Evolutionary conservation across 2,888 invertebrate species (phyloP).

Genomic region (Chydorus sphaericus): DNA sequence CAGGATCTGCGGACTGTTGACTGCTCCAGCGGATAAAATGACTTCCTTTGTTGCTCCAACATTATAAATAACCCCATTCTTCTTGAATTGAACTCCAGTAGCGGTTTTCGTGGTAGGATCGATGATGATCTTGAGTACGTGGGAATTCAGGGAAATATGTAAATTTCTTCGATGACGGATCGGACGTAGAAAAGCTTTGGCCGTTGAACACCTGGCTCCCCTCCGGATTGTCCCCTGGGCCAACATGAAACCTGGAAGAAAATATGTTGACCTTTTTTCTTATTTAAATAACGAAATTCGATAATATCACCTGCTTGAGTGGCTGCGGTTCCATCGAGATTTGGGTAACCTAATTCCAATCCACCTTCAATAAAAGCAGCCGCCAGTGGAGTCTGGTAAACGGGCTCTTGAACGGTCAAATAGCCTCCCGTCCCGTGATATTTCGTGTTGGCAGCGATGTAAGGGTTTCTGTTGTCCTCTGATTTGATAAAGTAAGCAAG

Average conservation of each 20-base stretch:
- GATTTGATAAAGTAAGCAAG: slow-evolving; percentile 71
- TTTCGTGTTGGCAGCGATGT: slow-evolving; percentile 57
- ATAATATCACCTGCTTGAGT: slow-evolving; percentile 57
- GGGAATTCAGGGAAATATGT: slow-evolving; percentile 63
- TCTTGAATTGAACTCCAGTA: slow-evolving; percentile 62
- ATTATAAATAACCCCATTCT: slow-evolving; percentile 41
- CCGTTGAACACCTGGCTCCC: slow-evolving; percentile 64
- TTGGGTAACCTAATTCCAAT: slow-evolving; percentile 42
- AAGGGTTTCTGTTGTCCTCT: slow-evolving; percentile 74
- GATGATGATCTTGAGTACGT: slow-evolving; percentile 60
- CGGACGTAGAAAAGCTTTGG: slow-evolving; percentile 72
- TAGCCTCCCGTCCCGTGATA: slow-evolving; percentile 45
- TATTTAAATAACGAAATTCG: not conserved
- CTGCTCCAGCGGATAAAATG: slow-evolving; percentile 56
- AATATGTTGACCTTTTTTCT: not conserved
- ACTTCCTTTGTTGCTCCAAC: slow-evolving; percentile 62
- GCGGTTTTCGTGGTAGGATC: slow-evolving; percentile 57
- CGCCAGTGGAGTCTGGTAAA: slow-evolving; percentile 21
- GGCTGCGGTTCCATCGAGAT: slow-evolving; percentile 68
- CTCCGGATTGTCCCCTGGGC: slow-evolving; percentile 77
- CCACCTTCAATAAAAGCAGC: slow-evolving; percentile 23
- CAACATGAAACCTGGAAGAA: slow-evolving; percentile 59
- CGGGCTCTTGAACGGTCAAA: slow-evolving; percentile 15
- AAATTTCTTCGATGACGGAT: slow-evolving; percentile 59
- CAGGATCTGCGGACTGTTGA: slow-evolving; percentile 60